These are phyloP conservation scores for Punctoribates punctum DNA, from an alignment of 2,888 invertebrate species.

Conservation along the genomic window DNA sequence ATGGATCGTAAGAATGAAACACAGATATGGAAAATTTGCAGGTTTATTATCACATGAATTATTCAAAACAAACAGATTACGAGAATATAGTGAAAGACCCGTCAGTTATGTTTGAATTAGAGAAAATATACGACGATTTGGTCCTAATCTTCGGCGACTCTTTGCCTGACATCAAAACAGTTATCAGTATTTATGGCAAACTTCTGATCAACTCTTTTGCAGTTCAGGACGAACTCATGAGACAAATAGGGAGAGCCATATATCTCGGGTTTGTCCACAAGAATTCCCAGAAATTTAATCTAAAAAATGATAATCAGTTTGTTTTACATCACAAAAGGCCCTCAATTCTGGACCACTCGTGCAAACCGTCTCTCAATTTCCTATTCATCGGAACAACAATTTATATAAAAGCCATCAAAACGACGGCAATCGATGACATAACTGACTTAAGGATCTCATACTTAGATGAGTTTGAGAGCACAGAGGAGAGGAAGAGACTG, in stretches of 20 bases:
- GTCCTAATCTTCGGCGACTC: slow-evolving; percentile 34
- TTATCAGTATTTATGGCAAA: slow-evolving; percentile 40
- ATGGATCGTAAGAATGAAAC: slow-evolving; percentile 39
- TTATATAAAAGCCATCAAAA: slow-evolving; percentile 35
- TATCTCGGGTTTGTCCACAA: slow-evolving; percentile 39
- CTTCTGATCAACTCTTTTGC: slow-evolving; percentile 42
- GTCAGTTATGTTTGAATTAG: slow-evolving; percentile 38
- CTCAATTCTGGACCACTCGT: slow-evolving; percentile 43
- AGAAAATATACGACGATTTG: slow-evolving; percentile 30
- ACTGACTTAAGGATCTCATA: slow-evolving; percentile 34
- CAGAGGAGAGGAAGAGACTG: slow-evolving; percentile 26
- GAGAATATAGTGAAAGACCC: slow-evolving; percentile 38
- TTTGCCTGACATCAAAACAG: slow-evolving; percentile 7
- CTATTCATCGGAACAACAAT: slow-evolving; percentile 37
- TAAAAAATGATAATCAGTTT: neutral
- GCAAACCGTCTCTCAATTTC: slow-evolving; percentile 30
- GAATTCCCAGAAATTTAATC: neutral
- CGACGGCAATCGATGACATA: slow-evolving; percentile 25
- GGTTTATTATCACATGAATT: neutral
- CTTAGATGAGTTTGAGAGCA: slow-evolving; percentile 40
- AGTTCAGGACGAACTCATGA: slow-evolving; percentile 26
- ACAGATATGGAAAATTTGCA: neutral
- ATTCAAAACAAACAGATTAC: slow-evolving; percentile 28
- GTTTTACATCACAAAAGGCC: slow-evolving; percentile 8
- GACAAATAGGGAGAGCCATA: slow-evolving; percentile 40